A percentile compares a stretch with the other conserved stretches of the same genome.
Conservation (phyloP, 2,888 invertebrate species). For the Nymphalis polychloros region DNA sequence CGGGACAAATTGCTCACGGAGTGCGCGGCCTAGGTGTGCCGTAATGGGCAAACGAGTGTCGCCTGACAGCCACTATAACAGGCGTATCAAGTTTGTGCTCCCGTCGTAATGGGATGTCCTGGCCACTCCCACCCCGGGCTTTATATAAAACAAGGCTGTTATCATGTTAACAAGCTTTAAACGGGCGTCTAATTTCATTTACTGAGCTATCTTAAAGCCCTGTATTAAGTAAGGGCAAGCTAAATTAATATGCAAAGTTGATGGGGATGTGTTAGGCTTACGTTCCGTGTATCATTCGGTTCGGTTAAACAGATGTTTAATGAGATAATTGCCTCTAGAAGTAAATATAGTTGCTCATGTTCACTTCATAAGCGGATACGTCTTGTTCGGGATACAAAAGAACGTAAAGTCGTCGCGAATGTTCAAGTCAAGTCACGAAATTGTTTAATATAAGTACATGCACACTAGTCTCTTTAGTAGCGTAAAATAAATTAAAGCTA, state of each 20-base stretch:
- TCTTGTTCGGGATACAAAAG: too few relatives aligned
- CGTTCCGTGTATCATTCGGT: too few relatives aligned
- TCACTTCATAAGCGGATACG: too few relatives aligned
- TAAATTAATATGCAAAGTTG: neutral
- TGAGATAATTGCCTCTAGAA: too few relatives aligned
- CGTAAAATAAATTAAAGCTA: too few relatives aligned
- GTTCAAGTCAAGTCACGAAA: too few relatives aligned
- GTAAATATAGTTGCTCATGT: too few relatives aligned
- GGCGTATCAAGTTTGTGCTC: conserved; percentile 10
- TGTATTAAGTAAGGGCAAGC: neutral
- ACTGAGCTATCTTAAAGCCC: neutral
- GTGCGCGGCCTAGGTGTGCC: conserved; percentile 17
- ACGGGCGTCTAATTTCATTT: conserved; percentile 11
- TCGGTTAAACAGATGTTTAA: too few relatives aligned
- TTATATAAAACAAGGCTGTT: conserved; percentile 8
- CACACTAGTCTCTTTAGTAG: too few relatives aligned
- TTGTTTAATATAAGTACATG: too few relatives aligned
- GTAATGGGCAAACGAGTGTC: conserved; percentile 28
- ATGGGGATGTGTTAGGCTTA: too few relatives aligned
- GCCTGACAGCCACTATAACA: conserved; percentile 27
- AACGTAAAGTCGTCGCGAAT: too few relatives aligned
- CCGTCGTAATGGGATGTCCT: conserved; percentile 11
- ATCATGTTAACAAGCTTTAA: conserved; percentile 15
- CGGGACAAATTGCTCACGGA: conserved; percentile 26
- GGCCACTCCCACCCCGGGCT: neutral